Percentiles rank a stretch among this genome's conserved stretches.
Evolutionary conservation across 2,888 invertebrate genomes (phyloP).

Genomic region (Ophion slaviceki): DNA sequence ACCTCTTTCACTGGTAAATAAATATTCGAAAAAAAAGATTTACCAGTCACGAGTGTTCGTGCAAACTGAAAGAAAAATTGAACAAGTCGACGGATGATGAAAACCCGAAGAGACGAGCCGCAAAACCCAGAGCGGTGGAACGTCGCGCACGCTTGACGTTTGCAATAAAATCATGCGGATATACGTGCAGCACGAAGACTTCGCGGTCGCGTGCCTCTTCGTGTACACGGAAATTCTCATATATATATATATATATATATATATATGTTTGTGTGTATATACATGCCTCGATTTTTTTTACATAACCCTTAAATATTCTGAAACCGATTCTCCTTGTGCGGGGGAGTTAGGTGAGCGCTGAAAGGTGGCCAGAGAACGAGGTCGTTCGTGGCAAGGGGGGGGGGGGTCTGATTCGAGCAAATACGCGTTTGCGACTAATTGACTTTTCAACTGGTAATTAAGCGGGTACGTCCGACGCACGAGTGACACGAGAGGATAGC

Average conservation of each 20-base stretch:
- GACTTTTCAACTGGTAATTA: conserved; percentile 79
- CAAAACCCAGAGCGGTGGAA: conserved; percentile 10
- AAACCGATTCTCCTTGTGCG: neutral
- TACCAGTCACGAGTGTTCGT: too few relatives aligned
- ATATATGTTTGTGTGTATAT: neutral
- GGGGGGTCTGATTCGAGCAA: conserved; percentile 73
- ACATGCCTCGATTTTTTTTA: conserved; percentile 29
- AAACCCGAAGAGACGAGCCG: conserved; percentile 1
- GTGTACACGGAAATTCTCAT: conserved; percentile 22
- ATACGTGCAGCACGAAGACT: conserved; percentile 23
- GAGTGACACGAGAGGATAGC: conserved; percentile 58
- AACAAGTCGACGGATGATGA: neutral
- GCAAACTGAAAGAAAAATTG: too few relatives aligned
- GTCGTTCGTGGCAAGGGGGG: neutral
- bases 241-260: neutral
- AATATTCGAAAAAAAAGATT: too few relatives aligned
- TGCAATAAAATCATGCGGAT: conserved; percentile 42
- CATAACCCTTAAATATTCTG: conserved; percentile 32
- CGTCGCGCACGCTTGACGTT: conserved; percentile 13
- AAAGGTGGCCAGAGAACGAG: conserved; percentile 4
- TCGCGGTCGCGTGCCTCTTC: conserved; percentile 15
- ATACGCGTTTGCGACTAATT: conserved; percentile 78
- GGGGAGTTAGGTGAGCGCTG: neutral
- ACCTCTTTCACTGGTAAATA: too few relatives aligned
- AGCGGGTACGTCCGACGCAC: conserved; percentile 70